Conservation (phyloP, 2,888 invertebrate genomes). For the Acleris literana region DNA sequence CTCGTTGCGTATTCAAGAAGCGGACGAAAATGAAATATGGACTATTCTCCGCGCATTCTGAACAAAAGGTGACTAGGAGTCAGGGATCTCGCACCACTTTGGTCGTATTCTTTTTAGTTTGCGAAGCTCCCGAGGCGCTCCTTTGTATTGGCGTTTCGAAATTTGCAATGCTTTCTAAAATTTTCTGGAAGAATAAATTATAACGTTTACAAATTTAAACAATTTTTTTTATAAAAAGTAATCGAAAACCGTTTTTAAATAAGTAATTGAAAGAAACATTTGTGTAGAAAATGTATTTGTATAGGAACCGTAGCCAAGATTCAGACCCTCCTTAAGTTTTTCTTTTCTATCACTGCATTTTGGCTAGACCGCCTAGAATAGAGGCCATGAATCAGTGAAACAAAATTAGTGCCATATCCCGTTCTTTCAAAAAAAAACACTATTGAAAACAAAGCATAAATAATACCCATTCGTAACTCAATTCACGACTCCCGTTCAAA, state of each 20-base stretch:
- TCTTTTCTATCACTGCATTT: too few species aligned
- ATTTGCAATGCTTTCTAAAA: constrained; percentile 17
- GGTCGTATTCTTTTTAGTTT: constrained; percentile 36
- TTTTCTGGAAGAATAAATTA: not conserved
- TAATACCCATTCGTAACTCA: constrained; percentile 55
- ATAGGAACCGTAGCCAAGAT: too few species aligned
- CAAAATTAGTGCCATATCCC: constrained; percentile 1
- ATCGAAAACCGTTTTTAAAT: too few species aligned
- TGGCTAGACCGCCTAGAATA: too few species aligned
- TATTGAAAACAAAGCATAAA: constrained; percentile 49
- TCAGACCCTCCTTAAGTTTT: too few species aligned
- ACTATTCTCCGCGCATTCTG: constrained; percentile 76
- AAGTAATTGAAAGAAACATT: too few species aligned
- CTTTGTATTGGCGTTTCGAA: constrained; percentile 30
- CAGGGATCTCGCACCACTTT: constrained; percentile 49
- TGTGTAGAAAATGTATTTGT: too few species aligned
- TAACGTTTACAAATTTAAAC: too few species aligned
- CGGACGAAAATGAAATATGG: constrained; percentile 81
- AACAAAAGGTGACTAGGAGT: constrained; percentile 69
- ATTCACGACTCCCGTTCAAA: constrained; percentile 57
- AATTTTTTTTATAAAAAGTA: too few species aligned
- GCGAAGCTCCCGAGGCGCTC: constrained; percentile 21
- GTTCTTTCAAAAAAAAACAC: constrained; percentile 19
- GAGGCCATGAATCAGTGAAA: not conserved
- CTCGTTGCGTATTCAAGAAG: constrained; percentile 77